phyloP scores from a whole-genome alignment of 2,113 vertebrate genomes.

The Hemiscyllium ocellatum region DNA sequence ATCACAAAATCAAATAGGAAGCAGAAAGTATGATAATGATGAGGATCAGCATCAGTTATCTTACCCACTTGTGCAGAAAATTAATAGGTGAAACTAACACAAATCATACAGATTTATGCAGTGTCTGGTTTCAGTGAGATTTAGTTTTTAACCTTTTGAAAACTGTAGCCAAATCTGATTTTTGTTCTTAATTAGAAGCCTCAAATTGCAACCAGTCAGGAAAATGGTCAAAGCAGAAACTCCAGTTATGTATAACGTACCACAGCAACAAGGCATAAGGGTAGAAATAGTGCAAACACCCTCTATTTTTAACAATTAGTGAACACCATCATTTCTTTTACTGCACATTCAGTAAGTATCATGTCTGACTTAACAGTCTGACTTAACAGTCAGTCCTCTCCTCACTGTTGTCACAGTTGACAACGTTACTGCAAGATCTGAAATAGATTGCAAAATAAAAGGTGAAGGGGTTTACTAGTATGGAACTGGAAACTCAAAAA shows the following conservation, averaged over 20 bases:
- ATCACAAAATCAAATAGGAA: not conserved
- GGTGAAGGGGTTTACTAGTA: not conserved
- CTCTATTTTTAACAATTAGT: not conserved
- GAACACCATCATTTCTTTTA: not conserved
- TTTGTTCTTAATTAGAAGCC: not conserved
- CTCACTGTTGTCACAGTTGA: not conserved
- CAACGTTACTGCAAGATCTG: not conserved
- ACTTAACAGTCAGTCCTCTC: not conserved
- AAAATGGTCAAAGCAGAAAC: not conserved
- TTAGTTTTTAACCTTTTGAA: not conserved
- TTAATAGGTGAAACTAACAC: not conserved
- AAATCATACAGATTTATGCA: not conserved
- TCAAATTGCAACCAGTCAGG: not conserved
- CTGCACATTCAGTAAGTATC: not conserved
- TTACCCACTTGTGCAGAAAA: not conserved
- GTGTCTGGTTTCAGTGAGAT: not conserved
- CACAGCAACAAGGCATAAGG: not conserved
- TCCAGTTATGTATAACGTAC: not conserved
- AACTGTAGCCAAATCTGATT: not conserved
- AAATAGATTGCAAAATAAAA: not conserved
- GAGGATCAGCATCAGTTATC: not conserved
- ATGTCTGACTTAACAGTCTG: not conserved
- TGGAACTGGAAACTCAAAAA: not conserved
- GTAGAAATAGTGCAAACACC: not conserved
- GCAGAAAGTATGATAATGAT: not conserved